Base-by-base conservation (phyloP, 2,888 invertebrate genomes). In the Machimus atricapillus region DNA sequence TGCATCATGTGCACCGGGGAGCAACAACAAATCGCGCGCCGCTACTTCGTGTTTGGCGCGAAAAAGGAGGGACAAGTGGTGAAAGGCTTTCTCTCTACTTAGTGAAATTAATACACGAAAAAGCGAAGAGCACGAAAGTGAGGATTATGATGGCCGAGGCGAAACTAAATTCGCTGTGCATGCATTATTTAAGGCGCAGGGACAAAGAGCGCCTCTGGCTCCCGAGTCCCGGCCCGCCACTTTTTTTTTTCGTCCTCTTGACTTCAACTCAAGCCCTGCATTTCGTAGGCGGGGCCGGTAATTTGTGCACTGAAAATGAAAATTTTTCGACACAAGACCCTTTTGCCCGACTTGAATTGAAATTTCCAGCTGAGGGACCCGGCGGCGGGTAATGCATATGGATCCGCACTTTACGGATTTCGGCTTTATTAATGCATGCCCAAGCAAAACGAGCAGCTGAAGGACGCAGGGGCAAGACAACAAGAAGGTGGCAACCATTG, bases 1-100 rank as follows among this genome's bases (percentile, higher is more conserved):
- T 86, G 86, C 86, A 78, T 86, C 86, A 79, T 86, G 86, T 78
- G 86, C 86, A 86, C 16, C 34, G 73, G 74, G 46, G 66, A 85
- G 40, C 40, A 27, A 40, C 56, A 66, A 82, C 58, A 82, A 52
- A 27, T 52, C 23, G 31, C 43, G 40, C 78, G 34, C 34, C 34
- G 74, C 74, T 31, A 27, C 27, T 74, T 46, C 14, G 37, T 27
- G 34, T 52, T 82, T 82, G 56, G 58, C 37, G 58, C 66, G 82
- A 34, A 58, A 58, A 82, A 66, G 19, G 52, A 58, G 37, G 82
- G 82, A 82, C 37, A 82, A 82, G 58, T 37, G 52, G 58, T 19
- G 56, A 66, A 58, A 82, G 37, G 82, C 82, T 66, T 82, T 82
- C 66, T 81, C 56, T 27, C 82, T 58, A 82, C 82, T 82, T 82